Evolutionary conservation across 2,797 vertebrate genomes (phyloP).

Genomic region (Carapus acus): DNA sequence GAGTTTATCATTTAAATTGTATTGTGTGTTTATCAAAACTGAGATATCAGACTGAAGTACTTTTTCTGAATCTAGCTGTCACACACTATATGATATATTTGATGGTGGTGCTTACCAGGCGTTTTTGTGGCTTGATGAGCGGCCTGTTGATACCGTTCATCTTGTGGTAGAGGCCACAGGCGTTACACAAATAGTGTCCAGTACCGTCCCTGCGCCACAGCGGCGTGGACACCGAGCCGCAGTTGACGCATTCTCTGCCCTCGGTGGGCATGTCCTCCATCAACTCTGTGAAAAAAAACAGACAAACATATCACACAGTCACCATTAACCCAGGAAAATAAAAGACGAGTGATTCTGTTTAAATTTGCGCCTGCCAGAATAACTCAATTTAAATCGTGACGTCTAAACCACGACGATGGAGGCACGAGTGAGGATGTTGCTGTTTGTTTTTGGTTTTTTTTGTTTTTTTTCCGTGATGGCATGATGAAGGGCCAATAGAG

Average conservation of each 20-base stretch:
- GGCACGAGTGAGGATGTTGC: neutral
- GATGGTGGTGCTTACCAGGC: slow-evolving; percentile 82
- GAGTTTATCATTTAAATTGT: too few relatives aligned
- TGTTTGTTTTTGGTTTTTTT: too few relatives aligned
- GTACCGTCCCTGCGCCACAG: slow-evolving; percentile 96
- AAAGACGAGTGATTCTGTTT: too few relatives aligned
- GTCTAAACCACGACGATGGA: neutral
- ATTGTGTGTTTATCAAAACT: too few relatives aligned
- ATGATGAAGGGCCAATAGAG: slow-evolving; percentile 36
- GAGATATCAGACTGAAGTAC: too few relatives aligned
- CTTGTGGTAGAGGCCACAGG: slow-evolving; percentile 98
- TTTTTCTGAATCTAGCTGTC: too few relatives aligned
- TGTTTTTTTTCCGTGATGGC: slow-evolving; percentile 7
- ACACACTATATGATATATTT: too few relatives aligned
- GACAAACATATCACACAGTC: too few relatives aligned
- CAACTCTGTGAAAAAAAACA: slow-evolving; percentile 69
- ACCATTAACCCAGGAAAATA: too few relatives aligned
- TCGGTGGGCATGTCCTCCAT: slow-evolving; percentile 84
- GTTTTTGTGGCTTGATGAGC: slow-evolving; percentile 91
- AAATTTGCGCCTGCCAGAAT: too few relatives aligned
- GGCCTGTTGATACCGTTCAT: slow-evolving; percentile 98
- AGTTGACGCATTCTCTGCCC: slow-evolving; percentile 95
- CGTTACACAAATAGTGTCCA: slow-evolving; percentile 96
- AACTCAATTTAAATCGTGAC: too few relatives aligned
- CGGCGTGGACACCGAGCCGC: slow-evolving; percentile 93